phyloP scores from a whole-genome alignment of 2,888 invertebrate species.

The Ormyrus labotus region DNA sequence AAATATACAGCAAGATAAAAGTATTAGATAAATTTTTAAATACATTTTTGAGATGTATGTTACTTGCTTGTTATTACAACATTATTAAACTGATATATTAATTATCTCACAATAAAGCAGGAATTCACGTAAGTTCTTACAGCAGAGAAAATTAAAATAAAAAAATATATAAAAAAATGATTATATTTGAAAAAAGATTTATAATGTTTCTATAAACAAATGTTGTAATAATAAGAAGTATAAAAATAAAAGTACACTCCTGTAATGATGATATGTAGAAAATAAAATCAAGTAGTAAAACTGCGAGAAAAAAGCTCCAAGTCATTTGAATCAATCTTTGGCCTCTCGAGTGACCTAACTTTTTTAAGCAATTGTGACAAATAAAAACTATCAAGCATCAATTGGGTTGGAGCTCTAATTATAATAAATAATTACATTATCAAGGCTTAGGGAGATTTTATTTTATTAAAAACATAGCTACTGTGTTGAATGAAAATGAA shows the following conservation, averaged over 20 bases:
- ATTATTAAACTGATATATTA: slow-evolving; percentile 31
- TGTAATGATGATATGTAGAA: slow-evolving; percentile 39
- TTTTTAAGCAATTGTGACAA: slow-evolving; percentile 46
- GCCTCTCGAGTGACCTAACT: slow-evolving; percentile 37
- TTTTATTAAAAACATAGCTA: slow-evolving; percentile 50
- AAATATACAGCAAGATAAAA: slow-evolving; percentile 33
- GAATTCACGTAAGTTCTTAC: slow-evolving; percentile 26
- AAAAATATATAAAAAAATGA: slow-evolving; percentile 40
- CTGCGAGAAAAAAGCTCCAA: slow-evolving; percentile 44
- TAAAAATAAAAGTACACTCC: slow-evolving; percentile 45
- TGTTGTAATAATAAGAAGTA: slow-evolving; percentile 54
- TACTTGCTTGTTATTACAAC: slow-evolving; percentile 51
- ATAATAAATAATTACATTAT: slow-evolving; percentile 30
- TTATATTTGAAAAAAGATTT: slow-evolving; percentile 48
- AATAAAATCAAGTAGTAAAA: slow-evolving; percentile 42
- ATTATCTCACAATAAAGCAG: slow-evolving; percentile 5
- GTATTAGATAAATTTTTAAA: slow-evolving; percentile 41
- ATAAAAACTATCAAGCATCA: slow-evolving; percentile 45
- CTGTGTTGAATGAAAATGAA: slow-evolving; percentile 36
- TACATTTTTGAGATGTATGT: slow-evolving; percentile 45
- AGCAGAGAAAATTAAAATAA: slow-evolving; percentile 15
- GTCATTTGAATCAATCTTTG: slow-evolving; percentile 47
- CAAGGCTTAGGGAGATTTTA: slow-evolving; percentile 47
- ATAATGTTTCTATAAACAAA: slow-evolving; percentile 49
- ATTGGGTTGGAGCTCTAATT: slow-evolving; percentile 45